These are phyloP conservation scores for Phymanthus crucifer DNA, from an alignment of 92 coral and sea anemone species.

Conservation along the genomic window DNA sequence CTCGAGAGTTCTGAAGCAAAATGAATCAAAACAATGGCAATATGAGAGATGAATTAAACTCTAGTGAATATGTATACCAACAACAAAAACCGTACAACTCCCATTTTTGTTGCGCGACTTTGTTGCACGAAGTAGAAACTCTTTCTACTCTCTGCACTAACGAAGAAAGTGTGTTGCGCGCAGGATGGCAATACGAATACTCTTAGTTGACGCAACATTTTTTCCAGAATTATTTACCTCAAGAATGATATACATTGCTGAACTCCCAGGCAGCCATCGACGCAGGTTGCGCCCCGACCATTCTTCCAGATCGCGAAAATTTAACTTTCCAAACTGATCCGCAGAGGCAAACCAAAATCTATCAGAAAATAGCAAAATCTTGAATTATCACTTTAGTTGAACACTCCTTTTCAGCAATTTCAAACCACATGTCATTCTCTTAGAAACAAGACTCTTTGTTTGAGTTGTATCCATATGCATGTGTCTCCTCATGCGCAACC, in stretches of 20 bases:
- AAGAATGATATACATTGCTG: constrained; percentile 52
- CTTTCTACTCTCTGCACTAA: no score
- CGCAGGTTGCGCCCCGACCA: constrained; percentile 43
- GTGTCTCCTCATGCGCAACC: no score
- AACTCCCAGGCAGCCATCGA: constrained; percentile 51
- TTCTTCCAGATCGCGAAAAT: constrained; percentile 46
- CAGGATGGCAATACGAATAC: no score
- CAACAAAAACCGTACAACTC: not conserved
- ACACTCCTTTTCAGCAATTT: no score
- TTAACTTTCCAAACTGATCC: constrained; percentile 48
- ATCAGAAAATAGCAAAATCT: not conserved
- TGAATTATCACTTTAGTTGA: not conserved
- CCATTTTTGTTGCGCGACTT: no score
- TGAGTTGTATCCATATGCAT: no score
- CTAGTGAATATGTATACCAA: no score
- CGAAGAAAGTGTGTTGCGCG: no score
- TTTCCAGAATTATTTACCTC: constrained; percentile 19
- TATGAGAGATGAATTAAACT: not conserved
- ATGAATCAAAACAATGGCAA: not conserved
- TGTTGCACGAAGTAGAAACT: no score
- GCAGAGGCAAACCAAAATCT: constrained; percentile 55
- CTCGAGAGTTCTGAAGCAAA: not conserved
- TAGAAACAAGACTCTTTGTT: no score
- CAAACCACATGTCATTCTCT: no score
- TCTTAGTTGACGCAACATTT: no score